Percentiles rank a stretch among this genome's conserved stretches.
Conservation (phyloP, 1,140 invertebrate species). For the Musca vetustissima region DNA sequence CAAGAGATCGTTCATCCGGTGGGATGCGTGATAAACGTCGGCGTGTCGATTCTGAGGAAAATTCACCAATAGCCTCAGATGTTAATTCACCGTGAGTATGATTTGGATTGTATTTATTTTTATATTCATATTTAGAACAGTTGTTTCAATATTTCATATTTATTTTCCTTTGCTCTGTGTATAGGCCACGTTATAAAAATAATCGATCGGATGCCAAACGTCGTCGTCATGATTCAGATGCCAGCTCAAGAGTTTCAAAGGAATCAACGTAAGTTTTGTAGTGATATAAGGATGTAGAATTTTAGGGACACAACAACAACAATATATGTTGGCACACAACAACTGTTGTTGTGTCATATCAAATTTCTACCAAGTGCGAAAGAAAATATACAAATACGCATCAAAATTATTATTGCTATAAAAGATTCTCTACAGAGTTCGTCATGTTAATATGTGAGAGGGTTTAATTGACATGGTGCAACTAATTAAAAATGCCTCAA, state of each 20-base stretch:
- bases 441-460: too few species aligned
- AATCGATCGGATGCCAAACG: constrained; percentile 60
- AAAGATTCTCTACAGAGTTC: too few species aligned
- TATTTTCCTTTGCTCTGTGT: neutral
- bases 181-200: constrained; percentile 48
- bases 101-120: neutral
- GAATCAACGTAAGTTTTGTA: constrained; percentile 49
- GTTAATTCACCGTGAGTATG: constrained; percentile 50
- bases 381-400: too few species aligned
- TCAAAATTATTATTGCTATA: too few species aligned
- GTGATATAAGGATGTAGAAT: neutral
- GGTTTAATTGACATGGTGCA: too few species aligned
- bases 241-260: constrained; percentile 56
- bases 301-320: too few species aligned
- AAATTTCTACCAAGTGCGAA: too few species aligned
- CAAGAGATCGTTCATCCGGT: constrained; percentile 62
- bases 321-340: too few species aligned
- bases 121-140: neutral
- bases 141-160: constrained; percentile 9
- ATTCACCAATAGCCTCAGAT: constrained; percentile 46
- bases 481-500: too few species aligned
- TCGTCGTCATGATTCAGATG: constrained; percentile 59
- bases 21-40: constrained; percentile 62
- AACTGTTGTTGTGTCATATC: too few species aligned
- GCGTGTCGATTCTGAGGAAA: constrained; percentile 57